These are phyloP conservation scores for Oscheius onirici DNA, from an alignment of 2,888 invertebrate species.

Conservation along the genomic window DNA sequence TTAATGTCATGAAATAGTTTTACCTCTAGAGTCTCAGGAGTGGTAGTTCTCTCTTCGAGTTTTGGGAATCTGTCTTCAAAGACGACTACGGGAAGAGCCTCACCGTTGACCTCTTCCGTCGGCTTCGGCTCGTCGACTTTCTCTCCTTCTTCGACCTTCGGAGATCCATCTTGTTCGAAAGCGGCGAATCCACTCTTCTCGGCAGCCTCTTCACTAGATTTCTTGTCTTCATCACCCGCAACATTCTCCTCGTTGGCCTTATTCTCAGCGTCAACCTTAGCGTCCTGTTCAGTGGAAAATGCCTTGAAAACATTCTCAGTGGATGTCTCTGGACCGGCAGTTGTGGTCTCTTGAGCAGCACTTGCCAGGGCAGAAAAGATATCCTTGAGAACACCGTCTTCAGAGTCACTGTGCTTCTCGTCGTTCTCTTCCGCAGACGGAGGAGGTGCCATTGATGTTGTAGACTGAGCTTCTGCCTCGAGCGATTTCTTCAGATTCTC, in stretches of 20 bases:
- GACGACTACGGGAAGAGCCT: slow-evolving; percentile 44
- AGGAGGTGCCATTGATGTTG: slow-evolving; percentile 12
- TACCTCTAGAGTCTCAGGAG: slow-evolving; percentile 36
- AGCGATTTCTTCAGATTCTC: slow-evolving; percentile 34
- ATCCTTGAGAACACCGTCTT: slow-evolving; percentile 44
- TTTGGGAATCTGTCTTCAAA: slow-evolving; percentile 52
- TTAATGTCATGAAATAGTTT: not conserved
- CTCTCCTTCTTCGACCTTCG: not conserved
- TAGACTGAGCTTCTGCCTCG: slow-evolving; percentile 14
- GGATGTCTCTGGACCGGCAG: not conserved
- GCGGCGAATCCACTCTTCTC: slow-evolving; percentile 23
- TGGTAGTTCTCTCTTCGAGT: slow-evolving; percentile 50
- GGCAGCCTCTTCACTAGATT: not conserved
- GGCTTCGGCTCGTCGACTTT: not conserved
- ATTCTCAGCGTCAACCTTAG: slow-evolving; percentile 9
- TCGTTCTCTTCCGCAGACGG: slow-evolving; percentile 32
- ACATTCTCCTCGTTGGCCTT: not conserved
- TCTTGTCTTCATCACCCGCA: slow-evolving; percentile 11
- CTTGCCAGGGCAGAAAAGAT: slow-evolving; percentile 51
- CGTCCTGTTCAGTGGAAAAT: slow-evolving; percentile 6
- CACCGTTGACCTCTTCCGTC: not conserved
- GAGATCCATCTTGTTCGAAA: slow-evolving; percentile 14
- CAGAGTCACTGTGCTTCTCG: slow-evolving; percentile 32
- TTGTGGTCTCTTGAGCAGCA: not conserved
- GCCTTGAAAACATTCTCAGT: slow-evolving; percentile 24